Conservation (phyloP, 1,140 invertebrate species). For the Zaprionus vittiger region DNA sequence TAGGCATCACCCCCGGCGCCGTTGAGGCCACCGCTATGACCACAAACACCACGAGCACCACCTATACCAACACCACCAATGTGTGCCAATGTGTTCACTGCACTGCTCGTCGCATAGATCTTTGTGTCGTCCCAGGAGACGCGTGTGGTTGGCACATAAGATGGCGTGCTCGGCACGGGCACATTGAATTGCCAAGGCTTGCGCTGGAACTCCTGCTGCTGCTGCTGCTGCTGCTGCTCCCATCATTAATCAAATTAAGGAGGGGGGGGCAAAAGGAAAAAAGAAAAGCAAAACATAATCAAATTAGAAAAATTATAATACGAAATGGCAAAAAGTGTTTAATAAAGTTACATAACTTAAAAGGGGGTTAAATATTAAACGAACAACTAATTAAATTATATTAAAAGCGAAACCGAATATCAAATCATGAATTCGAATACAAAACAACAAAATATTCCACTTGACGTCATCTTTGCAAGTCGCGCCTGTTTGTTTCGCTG, state of each 20-base stretch:
- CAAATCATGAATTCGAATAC: neutral
- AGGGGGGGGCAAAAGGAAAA: neutral
- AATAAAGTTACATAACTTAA: slow-evolving; percentile 1
- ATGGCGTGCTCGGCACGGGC: slow-evolving; percentile 78
- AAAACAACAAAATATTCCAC: slow-evolving; percentile 1
- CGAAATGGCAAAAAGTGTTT: slow-evolving; percentile 31
- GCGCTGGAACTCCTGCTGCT: slow-evolving; percentile 59
- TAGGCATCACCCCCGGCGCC: slow-evolving; percentile 65
- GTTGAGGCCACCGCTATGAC: slow-evolving; percentile 37
- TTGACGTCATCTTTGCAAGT: slow-evolving; percentile 12
- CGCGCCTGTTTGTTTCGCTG: neutral
- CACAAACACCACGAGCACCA: neutral
- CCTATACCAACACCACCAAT: neutral
- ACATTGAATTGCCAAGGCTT: slow-evolving; percentile 79
- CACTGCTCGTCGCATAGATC: slow-evolving; percentile 67
- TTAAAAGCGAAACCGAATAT: neutral
- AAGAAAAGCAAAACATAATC: slow-evolving; percentile 7
- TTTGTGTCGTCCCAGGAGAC: slow-evolving; percentile 83
- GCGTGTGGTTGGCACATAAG: slow-evolving; percentile 80
- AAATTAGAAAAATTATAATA: slow-evolving; percentile 37
- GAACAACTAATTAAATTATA: slow-evolving; percentile 2
- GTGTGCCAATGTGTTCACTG: slow-evolving; percentile 8
- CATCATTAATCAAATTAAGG: slow-evolving; percentile 29
- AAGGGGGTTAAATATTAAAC: no score
- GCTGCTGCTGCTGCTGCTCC: neutral